Percentiles rank a stretch among this genome's conserved stretches.
Evolutionary conservation across 2,113 vertebrate genomes (phyloP).

Genomic region (Aegotheles bennettii): DNA sequence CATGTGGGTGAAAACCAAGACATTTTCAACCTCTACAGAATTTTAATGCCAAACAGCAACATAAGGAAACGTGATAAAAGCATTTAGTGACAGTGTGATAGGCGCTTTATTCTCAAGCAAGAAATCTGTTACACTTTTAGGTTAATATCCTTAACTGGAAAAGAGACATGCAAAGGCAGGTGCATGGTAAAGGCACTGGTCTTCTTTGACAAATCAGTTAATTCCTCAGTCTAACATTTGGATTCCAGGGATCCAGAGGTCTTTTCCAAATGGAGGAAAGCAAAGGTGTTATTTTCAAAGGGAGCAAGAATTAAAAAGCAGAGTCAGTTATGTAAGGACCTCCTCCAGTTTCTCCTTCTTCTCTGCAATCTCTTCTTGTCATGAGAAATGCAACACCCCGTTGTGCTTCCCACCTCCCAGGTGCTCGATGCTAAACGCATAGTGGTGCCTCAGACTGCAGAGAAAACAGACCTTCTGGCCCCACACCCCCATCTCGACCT

Average conservation of each 20-base stretch:
- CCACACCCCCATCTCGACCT: not conserved
- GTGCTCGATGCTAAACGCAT: not conserved
- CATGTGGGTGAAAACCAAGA: not conserved
- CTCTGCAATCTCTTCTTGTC: not conserved
- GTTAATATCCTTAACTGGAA: not conserved
- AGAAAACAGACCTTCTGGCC: not conserved
- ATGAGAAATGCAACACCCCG: fast-evolving
- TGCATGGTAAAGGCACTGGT: fast-evolving
- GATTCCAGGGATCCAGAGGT: not conserved
- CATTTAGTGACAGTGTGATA: not conserved
- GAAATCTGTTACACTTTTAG: not conserved
- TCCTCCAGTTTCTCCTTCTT: not conserved
- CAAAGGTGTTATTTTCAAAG: not conserved
- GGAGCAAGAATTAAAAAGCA: not conserved
- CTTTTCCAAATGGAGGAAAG: not conserved
- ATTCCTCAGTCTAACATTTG: not conserved
- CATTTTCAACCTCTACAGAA: not conserved
- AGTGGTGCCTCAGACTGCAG: fast-evolving
- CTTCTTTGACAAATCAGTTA: not conserved
- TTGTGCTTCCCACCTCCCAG: fast-evolving
- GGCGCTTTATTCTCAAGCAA: not conserved
- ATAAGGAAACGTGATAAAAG: not conserved
- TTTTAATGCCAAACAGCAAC: not conserved
- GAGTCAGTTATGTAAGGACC: not conserved
- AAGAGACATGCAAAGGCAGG: not conserved